Conservation (phyloP, 2,888 invertebrate species). For the Belgica antarctica region DNA sequence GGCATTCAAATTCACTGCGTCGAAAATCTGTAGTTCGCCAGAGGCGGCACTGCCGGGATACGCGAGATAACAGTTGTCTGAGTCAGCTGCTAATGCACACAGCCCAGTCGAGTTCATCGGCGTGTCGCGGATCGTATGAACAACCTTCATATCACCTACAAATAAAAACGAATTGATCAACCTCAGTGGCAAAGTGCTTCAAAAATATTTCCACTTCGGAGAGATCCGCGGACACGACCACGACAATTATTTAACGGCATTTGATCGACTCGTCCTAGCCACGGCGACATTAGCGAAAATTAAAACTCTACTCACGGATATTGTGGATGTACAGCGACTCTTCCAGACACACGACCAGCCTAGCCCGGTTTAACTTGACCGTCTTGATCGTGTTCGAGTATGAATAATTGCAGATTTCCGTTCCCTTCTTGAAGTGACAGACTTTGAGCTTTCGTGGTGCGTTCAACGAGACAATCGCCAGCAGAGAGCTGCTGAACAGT, state of each 20-base stretch:
- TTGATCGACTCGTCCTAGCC: too few relatives aligned
- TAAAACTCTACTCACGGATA: too few relatives aligned
- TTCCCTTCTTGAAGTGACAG: slow-evolving; percentile 96
- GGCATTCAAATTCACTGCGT: slow-evolving; percentile 70
- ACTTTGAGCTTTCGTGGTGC: slow-evolving; percentile 73
- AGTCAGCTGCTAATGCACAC: slow-evolving; percentile 84
- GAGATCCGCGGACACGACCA: too few relatives aligned
- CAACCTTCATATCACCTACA: slow-evolving; percentile 98
- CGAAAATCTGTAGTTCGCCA: slow-evolving; percentile 73
- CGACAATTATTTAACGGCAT: too few relatives aligned
- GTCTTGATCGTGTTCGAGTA: slow-evolving; percentile 92
- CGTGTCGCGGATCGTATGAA: slow-evolving; percentile 97
- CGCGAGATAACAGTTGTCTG: slow-evolving; percentile 90
- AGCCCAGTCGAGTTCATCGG: slow-evolving; percentile 92
- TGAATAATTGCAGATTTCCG: slow-evolving; percentile 96
- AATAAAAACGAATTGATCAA: too few relatives aligned
- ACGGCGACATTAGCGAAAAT: too few relatives aligned
- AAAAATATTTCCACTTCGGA: too few relatives aligned
- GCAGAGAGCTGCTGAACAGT: slow-evolving; percentile 93
- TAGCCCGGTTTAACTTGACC: slow-evolving; percentile 90
- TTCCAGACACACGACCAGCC: slow-evolving; percentile 94
- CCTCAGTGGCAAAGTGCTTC: too few relatives aligned
- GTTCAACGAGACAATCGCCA: slow-evolving; percentile 88
- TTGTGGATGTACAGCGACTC: slow-evolving; percentile 98
- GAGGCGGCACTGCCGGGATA: slow-evolving; percentile 93